These are phyloP conservation scores for Ciconia boyciana DNA, from an alignment of 2,113 vertebrate genomes.

Conservation along the genomic window DNA sequence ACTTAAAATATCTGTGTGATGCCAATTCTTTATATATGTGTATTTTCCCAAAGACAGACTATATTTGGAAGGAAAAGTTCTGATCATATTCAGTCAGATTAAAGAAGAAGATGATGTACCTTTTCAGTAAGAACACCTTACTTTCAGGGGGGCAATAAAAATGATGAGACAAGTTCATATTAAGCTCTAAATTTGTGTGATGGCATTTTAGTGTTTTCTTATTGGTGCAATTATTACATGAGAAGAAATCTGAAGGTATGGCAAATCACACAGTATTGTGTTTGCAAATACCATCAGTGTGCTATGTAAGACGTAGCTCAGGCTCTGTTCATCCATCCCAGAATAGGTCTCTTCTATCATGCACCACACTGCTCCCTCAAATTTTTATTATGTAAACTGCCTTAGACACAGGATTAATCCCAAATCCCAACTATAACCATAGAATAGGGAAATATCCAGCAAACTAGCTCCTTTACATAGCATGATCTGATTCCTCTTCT, in stretches of 20 bases:
- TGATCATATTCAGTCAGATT: not conserved
- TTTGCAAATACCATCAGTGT: not conserved
- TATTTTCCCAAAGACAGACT: not conserved
- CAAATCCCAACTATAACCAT: not conserved
- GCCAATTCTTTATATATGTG: not conserved
- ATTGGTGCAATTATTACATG: not conserved
- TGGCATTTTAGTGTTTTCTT: not conserved
- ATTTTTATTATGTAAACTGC: not conserved
- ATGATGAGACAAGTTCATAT: not conserved
- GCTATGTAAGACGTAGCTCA: not conserved
- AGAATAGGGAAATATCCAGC: not conserved
- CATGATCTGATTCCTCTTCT: not conserved
- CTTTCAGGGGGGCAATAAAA: not conserved
- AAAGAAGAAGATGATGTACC: not conserved
- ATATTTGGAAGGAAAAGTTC: not conserved
- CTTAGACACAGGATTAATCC: not conserved
- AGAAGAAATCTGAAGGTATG: not conserved
- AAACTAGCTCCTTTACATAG: not conserved
- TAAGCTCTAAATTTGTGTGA: not conserved
- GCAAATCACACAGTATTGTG: not conserved
- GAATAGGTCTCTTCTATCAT: not conserved
- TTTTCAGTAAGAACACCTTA: not conserved
- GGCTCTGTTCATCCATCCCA: not conserved
- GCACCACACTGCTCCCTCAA: not conserved
- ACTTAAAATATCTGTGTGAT: not conserved